phyloP scores from a whole-genome alignment of 2,888 invertebrate genomes.

The Clunio marinus region DNA sequence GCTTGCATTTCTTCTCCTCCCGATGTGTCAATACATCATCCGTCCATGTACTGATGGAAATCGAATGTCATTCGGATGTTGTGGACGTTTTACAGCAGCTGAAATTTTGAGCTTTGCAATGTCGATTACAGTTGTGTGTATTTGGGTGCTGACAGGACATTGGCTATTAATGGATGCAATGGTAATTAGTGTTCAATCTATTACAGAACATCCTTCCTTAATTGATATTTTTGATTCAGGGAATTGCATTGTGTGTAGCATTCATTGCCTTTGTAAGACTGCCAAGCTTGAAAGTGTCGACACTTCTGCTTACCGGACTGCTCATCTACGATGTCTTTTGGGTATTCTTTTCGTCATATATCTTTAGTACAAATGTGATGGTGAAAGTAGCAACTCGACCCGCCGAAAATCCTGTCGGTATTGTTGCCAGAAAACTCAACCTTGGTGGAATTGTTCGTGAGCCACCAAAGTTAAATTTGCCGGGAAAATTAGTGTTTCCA shows the following conservation, averaged over 20 bases:
- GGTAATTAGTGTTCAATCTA: conserved; percentile 42
- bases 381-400: conserved; percentile 85
- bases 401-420: conserved; percentile 87
- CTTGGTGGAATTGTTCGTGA: conserved; percentile 85
- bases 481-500: conserved; percentile 95
- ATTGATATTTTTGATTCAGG: conserved; percentile 54
- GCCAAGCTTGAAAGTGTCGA: conserved; percentile 94
- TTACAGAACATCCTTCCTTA: not conserved
- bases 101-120: conserved; percentile 90
- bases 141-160: conserved; percentile 97
- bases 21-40: conserved; percentile 95
- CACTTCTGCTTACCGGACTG: conserved; percentile 85
- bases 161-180: conserved; percentile 96
- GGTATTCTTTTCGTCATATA: conserved; percentile 98
- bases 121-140: conserved; percentile 88
- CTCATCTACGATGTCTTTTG: conserved; percentile 96
- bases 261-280: conserved; percentile 95
- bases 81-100: conserved; percentile 91
- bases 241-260: conserved; percentile 96
- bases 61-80: conserved; percentile 83
- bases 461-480: conserved; percentile 91
- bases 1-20: conserved; percentile 89
- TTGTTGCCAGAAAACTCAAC: conserved; percentile 89
- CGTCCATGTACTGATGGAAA: conserved; percentile 78
- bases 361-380: conserved; percentile 98